phyloP scores from a whole-genome alignment of 2,797 vertebrate genomes.

The Atherinosoma microstoma region DNA sequence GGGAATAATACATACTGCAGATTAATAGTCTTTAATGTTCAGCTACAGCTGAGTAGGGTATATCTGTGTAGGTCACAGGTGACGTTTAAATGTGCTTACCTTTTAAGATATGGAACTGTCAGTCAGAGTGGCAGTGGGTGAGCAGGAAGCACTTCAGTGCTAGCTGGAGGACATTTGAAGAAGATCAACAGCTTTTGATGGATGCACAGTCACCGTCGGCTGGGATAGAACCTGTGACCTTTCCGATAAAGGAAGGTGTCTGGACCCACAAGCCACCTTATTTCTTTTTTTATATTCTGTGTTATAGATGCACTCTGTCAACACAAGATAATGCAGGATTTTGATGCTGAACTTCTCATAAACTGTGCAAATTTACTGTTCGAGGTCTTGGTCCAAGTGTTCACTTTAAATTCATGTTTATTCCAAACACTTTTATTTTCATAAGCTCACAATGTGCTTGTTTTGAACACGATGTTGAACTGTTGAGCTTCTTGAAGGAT shows the following conservation, averaged over 20 bases:
- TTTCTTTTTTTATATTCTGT: conserved; percentile 4
- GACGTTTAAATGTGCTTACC: conserved; percentile 15
- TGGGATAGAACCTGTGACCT: conserved; percentile 49
- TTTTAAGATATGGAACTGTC: conserved; percentile 37
- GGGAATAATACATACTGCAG: conserved; percentile 7
- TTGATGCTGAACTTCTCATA: background rate
- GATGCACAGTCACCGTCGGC: conserved; percentile 41
- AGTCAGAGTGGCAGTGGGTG: conserved; percentile 17
- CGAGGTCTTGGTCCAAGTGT: background rate
- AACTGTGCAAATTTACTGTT: background rate
- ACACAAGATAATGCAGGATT: background rate
- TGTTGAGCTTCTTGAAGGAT: too few relatives aligned
- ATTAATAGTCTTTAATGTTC: background rate
- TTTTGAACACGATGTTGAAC: background rate
- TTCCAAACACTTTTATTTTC: conserved; percentile 12
- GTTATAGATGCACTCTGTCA: conserved; percentile 14
- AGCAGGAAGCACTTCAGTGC: conserved; percentile 22
- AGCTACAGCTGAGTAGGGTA: background rate
- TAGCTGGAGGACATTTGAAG: conserved; percentile 43
- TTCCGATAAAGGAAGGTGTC: conserved; percentile 57
- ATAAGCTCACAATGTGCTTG: background rate
- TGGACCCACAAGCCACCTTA: conserved; percentile 29
- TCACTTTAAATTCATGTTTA: conserved; percentile 18
- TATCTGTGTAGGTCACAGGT: background rate
- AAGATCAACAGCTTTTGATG: conserved; percentile 59